Evolutionary conservation across 2,888 invertebrate genomes (phyloP).

Genomic region (Rhyacophila evoluta): DNA sequence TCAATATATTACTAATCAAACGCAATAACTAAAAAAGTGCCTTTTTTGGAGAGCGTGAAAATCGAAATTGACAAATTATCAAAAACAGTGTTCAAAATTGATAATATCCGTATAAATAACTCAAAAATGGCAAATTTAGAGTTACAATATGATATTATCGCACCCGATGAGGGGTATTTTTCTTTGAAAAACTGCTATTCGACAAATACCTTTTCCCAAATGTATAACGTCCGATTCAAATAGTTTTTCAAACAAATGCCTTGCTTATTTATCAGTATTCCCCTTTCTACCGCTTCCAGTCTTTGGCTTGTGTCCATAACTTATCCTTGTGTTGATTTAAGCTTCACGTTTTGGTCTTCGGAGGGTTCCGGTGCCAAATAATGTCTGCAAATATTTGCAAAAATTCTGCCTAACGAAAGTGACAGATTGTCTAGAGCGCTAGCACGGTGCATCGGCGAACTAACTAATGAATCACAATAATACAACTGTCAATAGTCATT

Average conservation of each 20-base stretch:
- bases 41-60: too few species aligned
- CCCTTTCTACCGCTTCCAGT: not conserved
- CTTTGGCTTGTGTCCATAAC: constrained; percentile 30
- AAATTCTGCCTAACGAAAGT: constrained; percentile 43
- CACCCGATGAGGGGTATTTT: too few species aligned
- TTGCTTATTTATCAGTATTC: not conserved
- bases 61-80: too few species aligned
- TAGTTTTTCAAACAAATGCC: not conserved
- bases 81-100: too few species aligned
- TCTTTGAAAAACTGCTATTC: too few species aligned
- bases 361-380: constrained; percentile 34
- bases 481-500: not conserved
- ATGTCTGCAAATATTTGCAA: constrained; percentile 47
- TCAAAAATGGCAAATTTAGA: too few species aligned
- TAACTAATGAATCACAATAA: constrained; percentile 12
- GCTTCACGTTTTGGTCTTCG: constrained; percentile 40
- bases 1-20: too few species aligned
- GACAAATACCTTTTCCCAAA: too few species aligned
- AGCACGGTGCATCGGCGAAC: not conserved
- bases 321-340: constrained; percentile 45
- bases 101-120: too few species aligned
- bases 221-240: not conserved
- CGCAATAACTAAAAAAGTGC: too few species aligned
- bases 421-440: constrained; percentile 33
- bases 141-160: too few species aligned